Evolutionary conservation across 64 coral and sea anemone genomes (phyloP).

Genomic region (Astreopora myriophthalma): DNA sequence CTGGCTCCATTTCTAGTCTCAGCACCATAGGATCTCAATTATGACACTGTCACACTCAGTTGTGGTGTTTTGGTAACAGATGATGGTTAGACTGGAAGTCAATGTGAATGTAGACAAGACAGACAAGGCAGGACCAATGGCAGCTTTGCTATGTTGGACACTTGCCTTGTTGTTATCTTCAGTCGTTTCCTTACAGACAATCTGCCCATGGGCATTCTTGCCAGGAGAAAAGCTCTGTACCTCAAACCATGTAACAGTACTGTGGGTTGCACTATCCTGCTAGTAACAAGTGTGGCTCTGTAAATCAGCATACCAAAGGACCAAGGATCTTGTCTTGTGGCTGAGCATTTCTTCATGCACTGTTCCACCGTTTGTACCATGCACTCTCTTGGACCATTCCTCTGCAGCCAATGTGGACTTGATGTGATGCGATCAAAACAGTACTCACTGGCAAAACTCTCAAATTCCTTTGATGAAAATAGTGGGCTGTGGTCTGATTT

Average conservation of each 20-base stretch:
- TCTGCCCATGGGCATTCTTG: neutral
- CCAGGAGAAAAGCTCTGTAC: neutral
- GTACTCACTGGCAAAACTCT: conserved; percentile 14
- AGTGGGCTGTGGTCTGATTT: conserved; percentile 48
- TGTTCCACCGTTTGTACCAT: conserved; percentile 55
- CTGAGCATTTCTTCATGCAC: conserved; percentile 45
- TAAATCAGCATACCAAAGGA: conserved; percentile 24
- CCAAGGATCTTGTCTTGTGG: conserved; percentile 46
- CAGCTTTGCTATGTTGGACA: neutral
- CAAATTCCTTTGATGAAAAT: conserved; percentile 40
- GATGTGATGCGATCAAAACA: conserved; percentile 29
- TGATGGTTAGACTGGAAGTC: neutral
- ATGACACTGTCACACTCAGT: neutral
- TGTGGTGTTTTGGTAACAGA: neutral
- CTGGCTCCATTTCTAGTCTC: too few species aligned
- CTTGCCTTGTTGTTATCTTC: neutral
- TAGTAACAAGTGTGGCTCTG: too few species aligned
- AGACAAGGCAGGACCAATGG: neutral
- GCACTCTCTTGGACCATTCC: conserved; percentile 51
- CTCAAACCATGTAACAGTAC: neutral
- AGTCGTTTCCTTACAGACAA: neutral
- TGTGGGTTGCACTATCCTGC: neutral
- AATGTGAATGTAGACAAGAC: neutral
- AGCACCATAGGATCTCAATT: too few species aligned
- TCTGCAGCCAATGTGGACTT: conserved; percentile 34